Evolutionary conservation across 2,888 invertebrate species (phyloP).

Genomic region (Dynastes tityus): DNA sequence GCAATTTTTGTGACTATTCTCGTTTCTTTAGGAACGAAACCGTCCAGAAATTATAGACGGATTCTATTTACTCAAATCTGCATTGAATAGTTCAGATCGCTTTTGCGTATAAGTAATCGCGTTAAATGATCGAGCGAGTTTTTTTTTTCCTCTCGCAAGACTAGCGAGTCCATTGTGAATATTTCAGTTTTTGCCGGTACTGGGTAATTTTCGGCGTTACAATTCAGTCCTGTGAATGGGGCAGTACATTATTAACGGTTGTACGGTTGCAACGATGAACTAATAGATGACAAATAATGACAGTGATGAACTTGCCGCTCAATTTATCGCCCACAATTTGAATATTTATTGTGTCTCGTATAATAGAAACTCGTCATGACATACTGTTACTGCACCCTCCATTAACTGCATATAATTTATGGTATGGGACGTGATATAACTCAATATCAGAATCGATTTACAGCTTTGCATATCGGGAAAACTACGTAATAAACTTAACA

Average conservation of each 20-base stretch:
- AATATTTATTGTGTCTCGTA: constrained; percentile 50
- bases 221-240: constrained; percentile 6
- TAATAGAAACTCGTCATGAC: constrained; percentile 43
- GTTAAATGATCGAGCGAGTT: background rate
- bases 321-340: constrained; percentile 49
- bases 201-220: constrained; percentile 17
- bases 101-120: constrained; percentile 8
- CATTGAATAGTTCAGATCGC: background rate
- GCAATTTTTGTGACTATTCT: no score
- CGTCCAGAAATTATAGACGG: no score
- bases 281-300: constrained; percentile 50
- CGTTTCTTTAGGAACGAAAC: no score
- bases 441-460: constrained; percentile 40
- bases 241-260: constrained; percentile 23
- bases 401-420: constrained; percentile 46
- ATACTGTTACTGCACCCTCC: constrained; percentile 44
- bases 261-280: constrained; percentile 35
- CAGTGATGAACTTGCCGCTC: constrained; percentile 50
- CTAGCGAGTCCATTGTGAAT: constrained; percentile 24
- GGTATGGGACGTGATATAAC: constrained; percentile 36
- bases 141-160: background rate
- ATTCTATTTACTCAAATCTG: no score
- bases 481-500: constrained; percentile 1
- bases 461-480: constrained; percentile 20
- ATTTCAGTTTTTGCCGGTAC: constrained; percentile 20